Evolutionary conservation across 2,888 invertebrate species (phyloP).

Genomic region (Sympetrum striolatum): DNA sequence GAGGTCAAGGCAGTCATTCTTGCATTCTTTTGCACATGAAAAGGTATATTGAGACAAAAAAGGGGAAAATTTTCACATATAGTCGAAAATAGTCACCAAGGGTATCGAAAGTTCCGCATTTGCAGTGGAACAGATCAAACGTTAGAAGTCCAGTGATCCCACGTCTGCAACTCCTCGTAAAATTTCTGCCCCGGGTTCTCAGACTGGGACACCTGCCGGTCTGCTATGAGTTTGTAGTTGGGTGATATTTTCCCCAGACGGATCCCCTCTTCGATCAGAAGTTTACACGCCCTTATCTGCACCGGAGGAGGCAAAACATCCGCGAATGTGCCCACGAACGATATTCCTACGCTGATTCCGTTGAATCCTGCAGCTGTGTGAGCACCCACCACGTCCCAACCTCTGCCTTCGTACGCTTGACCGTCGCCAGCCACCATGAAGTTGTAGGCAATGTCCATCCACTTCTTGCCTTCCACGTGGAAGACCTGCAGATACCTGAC

Average conservation of each 20-base stretch:
- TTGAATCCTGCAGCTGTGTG: conserved; percentile 59
- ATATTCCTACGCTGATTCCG: conserved; percentile 52
- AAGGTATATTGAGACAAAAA: too few relatives aligned
- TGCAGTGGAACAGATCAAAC: not conserved
- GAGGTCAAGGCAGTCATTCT: too few relatives aligned
- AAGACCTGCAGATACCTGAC: conserved; percentile 57
- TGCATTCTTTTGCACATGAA: too few relatives aligned
- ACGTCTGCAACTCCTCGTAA: conserved; percentile 51
- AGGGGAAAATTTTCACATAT: too few relatives aligned
- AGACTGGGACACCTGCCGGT: conserved; percentile 62
- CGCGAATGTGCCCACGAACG: conserved; percentile 20
- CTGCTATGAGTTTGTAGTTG: conserved; percentile 62
- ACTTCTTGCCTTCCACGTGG: conserved; percentile 56
- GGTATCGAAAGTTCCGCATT: too few relatives aligned
- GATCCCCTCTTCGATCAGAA: conserved; percentile 61
- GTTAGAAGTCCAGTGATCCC: conserved; percentile 49
- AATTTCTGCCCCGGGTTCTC: conserved; percentile 54
- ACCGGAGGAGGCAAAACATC: not conserved
- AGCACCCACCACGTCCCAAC: conserved; percentile 60
- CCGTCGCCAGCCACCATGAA: conserved; percentile 64
- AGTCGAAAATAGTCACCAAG: too few relatives aligned
- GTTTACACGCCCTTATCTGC: conserved; percentile 59
- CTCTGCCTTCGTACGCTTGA: conserved; percentile 59
- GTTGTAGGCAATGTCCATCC: conserved; percentile 60
- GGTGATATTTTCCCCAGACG: conserved; percentile 59